Evolutionary conservation across 2,888 invertebrate species (phyloP).

Genomic region (Drosophila fungiperda): DNA sequence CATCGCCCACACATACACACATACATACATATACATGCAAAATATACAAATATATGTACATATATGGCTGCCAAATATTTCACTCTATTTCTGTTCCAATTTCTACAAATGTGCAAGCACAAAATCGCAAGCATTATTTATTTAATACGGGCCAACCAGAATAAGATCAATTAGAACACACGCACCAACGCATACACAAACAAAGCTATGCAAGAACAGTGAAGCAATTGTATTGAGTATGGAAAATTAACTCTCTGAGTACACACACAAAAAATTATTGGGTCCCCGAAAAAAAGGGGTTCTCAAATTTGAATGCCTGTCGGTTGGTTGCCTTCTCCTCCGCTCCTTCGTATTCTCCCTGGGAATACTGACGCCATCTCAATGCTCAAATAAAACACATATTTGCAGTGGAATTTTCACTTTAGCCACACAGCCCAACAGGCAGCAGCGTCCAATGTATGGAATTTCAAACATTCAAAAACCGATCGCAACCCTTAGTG

Average conservation of each 20-base stretch:
- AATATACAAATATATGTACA: background rate
- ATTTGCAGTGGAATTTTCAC: slow-evolving; percentile 70
- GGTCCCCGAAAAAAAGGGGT: background rate
- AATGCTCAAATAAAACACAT: slow-evolving; percentile 67
- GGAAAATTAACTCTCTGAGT: slow-evolving; percentile 54
- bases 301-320: background rate
- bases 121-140: slow-evolving; percentile 13
- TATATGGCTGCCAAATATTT: background rate
- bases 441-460: slow-evolving; percentile 34
- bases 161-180: background rate
- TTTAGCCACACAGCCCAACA: slow-evolving; percentile 41
- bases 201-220: background rate
- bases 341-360: background rate
- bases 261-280: slow-evolving; percentile 44
- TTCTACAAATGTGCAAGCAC: background rate
- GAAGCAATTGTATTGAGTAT: slow-evolving; percentile 21
- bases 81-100: background rate
- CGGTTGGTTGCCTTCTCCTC: background rate
- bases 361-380: slow-evolving; percentile 31
- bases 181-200: background rate
- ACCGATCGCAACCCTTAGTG: slow-evolving; percentile 50
- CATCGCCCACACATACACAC: background rate
- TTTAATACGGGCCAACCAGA: slow-evolving; percentile 8
- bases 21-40: background rate
- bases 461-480: slow-evolving; percentile 22